Evolutionary conservation across 2,113 vertebrate genomes (phyloP), one percentile per base, ranked within the genome.

Genomic region (Upupa epops): DNA sequence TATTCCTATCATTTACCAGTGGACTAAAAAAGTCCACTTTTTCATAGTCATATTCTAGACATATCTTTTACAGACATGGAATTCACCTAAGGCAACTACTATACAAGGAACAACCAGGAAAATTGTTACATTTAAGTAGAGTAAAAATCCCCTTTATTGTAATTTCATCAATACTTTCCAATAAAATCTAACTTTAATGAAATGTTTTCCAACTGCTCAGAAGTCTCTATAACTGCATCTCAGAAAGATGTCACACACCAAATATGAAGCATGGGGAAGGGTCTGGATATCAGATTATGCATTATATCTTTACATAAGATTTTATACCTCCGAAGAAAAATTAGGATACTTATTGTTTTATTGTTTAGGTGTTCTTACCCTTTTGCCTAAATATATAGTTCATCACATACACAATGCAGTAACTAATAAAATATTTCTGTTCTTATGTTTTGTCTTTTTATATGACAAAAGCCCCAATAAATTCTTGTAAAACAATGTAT

Each of bases 351-450:
- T 3, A 36, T 51, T 37, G 59, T 7, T 65, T 74, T 72, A 40
- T 63, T 56, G 4, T 49, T 86, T 46, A 61, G 7, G 5, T 64
- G 51, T 31, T 79, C 13, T 64, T 72, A 36, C 40, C 0, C 16
- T 72, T 79, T 79, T 42, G 56, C 29, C 42, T 65, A 58, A 31
- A 29, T 49, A 31, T 4, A 36, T 25, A 65, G 51, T 15, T 65
- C 2, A 36, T 34, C 1, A 1, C 17, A 12, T 17, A 28, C 28
- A 28, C 0, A 1, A 17, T 34, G 28, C 15, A 82, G 13, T 19
- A 63, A 63, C 25, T 40, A 20, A 31, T 42, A 55, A 63, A 26
- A 69, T 8, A n/a, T 2, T 55, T 6, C 2, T 49, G 16, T 74
- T 68, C 8, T 32, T 29, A 4, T 28, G 18, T 61, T 61, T 56